Base-by-base conservation (phyloP, 1,140 invertebrate genomes). In the Diorhabda sublineata region DNA sequence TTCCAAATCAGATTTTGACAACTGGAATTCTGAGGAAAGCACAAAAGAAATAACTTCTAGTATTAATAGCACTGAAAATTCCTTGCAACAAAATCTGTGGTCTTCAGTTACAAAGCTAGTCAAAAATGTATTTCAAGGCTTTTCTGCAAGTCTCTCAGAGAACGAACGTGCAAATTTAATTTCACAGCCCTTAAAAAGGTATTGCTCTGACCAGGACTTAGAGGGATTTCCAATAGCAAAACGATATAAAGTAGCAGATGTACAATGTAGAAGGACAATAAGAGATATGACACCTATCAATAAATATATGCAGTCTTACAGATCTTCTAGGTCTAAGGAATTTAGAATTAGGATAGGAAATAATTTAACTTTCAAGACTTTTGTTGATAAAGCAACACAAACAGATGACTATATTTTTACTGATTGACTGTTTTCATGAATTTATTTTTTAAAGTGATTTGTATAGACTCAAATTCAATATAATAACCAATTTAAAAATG, bases 201-300 rank as follows among this genome's bases (percentile, higher is more conserved):
- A 71, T 42, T 42, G 62, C 41, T 58, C 57, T 52, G 72, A 71
- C n/a, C 9, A 58, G 4, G 71, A 73, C 57, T 42, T 62, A 41
- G 7, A 68, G 11, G 61, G 68, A 42, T 63, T 41, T 2, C 70
- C 71, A n/a, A 44, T 56, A 58, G 44, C 63, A 6, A 76, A 76
- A 71, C 47, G 72, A n/a, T 72, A 75, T 69, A 77, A 77, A 73
- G 66, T 75, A 43, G 73, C 70, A n/a, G 74, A 77, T 6, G 71
- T 77, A 9, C 72, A 74, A 68, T 74, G 74, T 64, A 69, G 75
- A 3, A 45, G 65, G 66, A 65, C 75, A 4, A 75, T 77, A 26
- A 65, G 75, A 61, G 41, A 64, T n/a, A 41, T 68, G 9, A 59
- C 58, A 5, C 66, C 62, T 45, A 63, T 52, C 47, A 52, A 52